Evolutionary conservation across 1,140 invertebrate species (phyloP), one percentile per base, ranked within the genome.

Genomic region (Drosophila repleta): DNA sequence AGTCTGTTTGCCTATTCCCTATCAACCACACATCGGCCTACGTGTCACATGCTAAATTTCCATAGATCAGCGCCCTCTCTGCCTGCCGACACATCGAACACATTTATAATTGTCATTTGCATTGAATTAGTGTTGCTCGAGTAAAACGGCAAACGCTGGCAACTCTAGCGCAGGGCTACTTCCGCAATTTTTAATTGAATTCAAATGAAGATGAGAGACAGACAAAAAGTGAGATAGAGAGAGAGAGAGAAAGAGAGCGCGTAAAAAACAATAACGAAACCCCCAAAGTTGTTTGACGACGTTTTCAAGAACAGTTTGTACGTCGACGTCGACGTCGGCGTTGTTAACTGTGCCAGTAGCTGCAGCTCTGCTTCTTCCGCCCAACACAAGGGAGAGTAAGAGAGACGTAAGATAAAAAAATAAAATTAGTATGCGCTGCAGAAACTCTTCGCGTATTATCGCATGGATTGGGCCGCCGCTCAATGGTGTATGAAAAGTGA

Each of bases 401-500:
- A 57, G 52, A 46, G 17, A 51, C n/a, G n/a, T 24, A 15, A 45
- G 18, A 45, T 13, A 37, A 49, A 45, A 46, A 26, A 51, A 29
- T 11, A 39, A 53, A 65, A 88, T 87, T 87, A 88, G 83, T 87
- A 87, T 87, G 83, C 83, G 68, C 17, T 56, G 75, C 45, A 76
- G 70, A 68, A 56, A 63, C 49, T 74, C 43, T 51, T 51, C 60
- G 43, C 43, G 67, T 43, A 64, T 64, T 64, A 69, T 63, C 67
- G 21, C 67, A 65, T 65, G 63, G 55, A 29, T 51, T 60, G 15
- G 37, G 41, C 17, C 26, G 17, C 2, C 73, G 39, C 15, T 62
- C 70, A 66, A 76, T 88, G 75, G 72, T 70, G 74, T 65, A 88
- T 81, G 6, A 88, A 87, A 87, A 87, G 82, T 70, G 83, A 87